Evolutionary conservation across 1,140 invertebrate species (phyloP), one percentile per base, ranked within the genome.

Genomic region (Papilio helenus): DNA sequence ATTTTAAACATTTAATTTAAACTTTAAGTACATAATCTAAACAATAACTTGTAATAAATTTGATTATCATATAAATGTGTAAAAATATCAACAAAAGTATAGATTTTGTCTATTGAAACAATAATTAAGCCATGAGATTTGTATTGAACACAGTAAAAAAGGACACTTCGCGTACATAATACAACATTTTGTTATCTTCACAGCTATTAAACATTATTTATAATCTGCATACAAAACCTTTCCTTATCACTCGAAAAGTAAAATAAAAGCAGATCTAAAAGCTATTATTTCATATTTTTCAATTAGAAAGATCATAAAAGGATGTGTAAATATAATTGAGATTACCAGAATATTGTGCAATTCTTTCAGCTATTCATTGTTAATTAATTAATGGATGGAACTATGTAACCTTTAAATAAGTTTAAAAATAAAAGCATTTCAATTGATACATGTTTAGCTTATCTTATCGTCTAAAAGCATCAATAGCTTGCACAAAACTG

Each of bases 371-470:
- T 55, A 8, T 55, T 20, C 18, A 20, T 55, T 55, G 20, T 18
- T 0, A 20, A 29, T 68, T 68, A 26, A 68, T 3, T 5, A 68
- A 68, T 55, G 51, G 51, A 55, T 55, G 51, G 61, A 68, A 68
- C 61, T 71, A 72, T 72, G 34, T 42, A 44, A 42, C 20, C 14
- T 29, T 68, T 16, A 68, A 29, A 68, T 34, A 12, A 5, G 20
- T 65, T 65, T 14, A 26, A 65, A 65, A 65, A 26, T 26, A 61
- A 65, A 65, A 65, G 58, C 58, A 65, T 65, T 65, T 14, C 1
- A 26, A 61, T 29, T 61, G 58, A 68, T 68, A 68, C 26, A 68
- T 34, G 23, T 65, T 68, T 68, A 68, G 4, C 61, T 68, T 68
- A 68, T 65, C 12, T 26, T 29, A 29, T 16, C 1, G 12, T 68